These are phyloP conservation scores for Camelus bactrianus DNA, from an alignment of 2,113 vertebrate species.

Conservation along the genomic window DNA sequence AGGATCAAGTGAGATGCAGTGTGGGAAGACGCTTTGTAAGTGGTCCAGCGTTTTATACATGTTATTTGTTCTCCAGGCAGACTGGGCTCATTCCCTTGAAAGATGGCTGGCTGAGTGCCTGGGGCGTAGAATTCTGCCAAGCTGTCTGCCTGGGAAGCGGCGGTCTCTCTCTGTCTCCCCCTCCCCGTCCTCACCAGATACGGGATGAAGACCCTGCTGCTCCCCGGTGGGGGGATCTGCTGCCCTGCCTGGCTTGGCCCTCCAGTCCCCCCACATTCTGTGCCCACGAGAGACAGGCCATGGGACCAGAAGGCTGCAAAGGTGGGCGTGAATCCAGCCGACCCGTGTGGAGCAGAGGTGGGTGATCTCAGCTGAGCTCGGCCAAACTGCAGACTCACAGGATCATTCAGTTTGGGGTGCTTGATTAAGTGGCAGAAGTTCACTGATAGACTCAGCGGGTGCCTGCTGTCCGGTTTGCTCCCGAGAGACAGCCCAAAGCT, in stretches of 20 bases:
- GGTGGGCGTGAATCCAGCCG: accelerated
- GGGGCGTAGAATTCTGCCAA: neutral
- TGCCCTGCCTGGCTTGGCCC: neutral
- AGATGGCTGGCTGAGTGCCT: neutral
- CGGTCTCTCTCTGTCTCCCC: neutral
- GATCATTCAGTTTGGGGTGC: too few species aligned
- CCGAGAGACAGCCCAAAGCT: neutral
- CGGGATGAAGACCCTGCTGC: neutral
- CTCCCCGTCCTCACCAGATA: neutral
- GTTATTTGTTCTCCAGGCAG: neutral
- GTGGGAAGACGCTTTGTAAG: too few species aligned
- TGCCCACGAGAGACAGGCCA: neutral
- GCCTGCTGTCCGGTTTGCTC: neutral
- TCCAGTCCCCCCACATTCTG: accelerated
- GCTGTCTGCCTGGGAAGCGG: neutral
- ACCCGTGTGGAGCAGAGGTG: neutral
- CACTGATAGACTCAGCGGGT: neutral
- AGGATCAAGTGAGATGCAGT: neutral
- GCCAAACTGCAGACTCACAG: neutral
- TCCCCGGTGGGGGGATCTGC: neutral
- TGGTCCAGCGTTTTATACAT: neutral
- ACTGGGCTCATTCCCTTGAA: neutral
- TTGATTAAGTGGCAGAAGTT: neutral
- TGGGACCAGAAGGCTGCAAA: neutral
- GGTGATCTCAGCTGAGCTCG: neutral